Evolutionary conservation across 2,113 vertebrate genomes (phyloP), one percentile per base, ranked within the genome.

Genomic region (Australoheros scitulus): DNA sequence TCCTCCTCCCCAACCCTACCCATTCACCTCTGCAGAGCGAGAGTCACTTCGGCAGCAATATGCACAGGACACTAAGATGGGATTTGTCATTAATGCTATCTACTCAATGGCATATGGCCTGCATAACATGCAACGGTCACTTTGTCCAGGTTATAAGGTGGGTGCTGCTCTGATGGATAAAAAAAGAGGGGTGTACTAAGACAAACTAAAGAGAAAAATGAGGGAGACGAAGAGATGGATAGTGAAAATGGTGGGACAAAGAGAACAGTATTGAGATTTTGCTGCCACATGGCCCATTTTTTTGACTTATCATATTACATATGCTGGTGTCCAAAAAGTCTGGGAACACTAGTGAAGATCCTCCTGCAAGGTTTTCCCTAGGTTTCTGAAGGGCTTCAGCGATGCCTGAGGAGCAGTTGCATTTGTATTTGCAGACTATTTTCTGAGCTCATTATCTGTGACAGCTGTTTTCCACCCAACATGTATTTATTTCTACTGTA

Each of bases 21-120:
- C 58, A 50, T 57, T 43, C 55, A 34, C 63, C 61, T 52, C 50
- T 85, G 47, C 93, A 99, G 98, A 97, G 84, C 95, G 96, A 72
- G 94, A 98, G 89, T 97, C 97, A 7, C 95, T 99, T 64, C 95
- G 93, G 80, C 97, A 97, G 0, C 98, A 99, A 84, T 98, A 99
- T 0, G 97, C 98, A 36, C 98, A 99, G 94, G 98, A 99, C 95
- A 99, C 98, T 75, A 99, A 99, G 94, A 99, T 99, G 98, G 98
- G 98, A 7, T 99, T 99, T 80, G 98, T 99, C 65, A 99, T 99
- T 84, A 99, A 99, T 3, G 98, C 98, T 1, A 99, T 99, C 87
- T 99, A 99, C 88, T 99, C 98, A 0, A 99, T 99, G 98, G 98
- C 98, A 0, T 97, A 99, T 0, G 98, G 98, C 17, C 97, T 99